phyloP scores from a whole-genome alignment of 2,113 vertebrate genomes.

The Pao palembangensis region DNA sequence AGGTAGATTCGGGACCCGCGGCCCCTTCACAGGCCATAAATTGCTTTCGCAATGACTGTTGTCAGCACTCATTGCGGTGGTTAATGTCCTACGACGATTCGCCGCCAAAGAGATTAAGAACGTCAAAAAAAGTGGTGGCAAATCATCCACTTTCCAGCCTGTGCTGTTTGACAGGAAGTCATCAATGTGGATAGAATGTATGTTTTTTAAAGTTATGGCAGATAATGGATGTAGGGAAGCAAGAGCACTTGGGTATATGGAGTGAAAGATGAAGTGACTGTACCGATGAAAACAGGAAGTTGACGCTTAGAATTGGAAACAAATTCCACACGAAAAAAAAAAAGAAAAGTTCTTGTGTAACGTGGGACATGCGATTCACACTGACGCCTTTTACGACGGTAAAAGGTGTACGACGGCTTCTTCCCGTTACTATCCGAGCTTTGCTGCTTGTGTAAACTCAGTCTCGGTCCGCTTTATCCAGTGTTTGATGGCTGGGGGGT shows the following conservation, averaged over 20 bases:
- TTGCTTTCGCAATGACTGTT: conserved; percentile 1
- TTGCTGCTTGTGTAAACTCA: too few relatives aligned
- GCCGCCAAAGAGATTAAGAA: conserved; percentile 7
- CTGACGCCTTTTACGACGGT: too few relatives aligned
- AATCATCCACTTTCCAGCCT: not conserved
- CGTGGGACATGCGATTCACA: too few relatives aligned
- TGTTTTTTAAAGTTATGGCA: conserved; percentile 7
- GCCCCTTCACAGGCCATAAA: conserved; percentile 17
- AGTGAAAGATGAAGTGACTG: conserved; percentile 17
- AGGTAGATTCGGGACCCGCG: conserved; percentile 19
- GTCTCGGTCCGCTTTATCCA: conserved; percentile 2
- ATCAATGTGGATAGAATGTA: not conserved
- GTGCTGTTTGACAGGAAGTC: not conserved
- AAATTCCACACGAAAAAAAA: too few relatives aligned
- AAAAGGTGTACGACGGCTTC: too few relatives aligned
- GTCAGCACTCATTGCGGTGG: not conserved
- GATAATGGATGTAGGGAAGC: conserved; percentile 38
- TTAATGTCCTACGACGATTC: conserved; percentile 12
- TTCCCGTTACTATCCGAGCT: too few relatives aligned
- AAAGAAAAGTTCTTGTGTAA: conserved; percentile 28
- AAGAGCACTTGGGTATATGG: not conserved
- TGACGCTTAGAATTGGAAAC: conserved; percentile 15
- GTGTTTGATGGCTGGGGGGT: not conserved
- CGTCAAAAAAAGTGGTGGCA: not conserved
- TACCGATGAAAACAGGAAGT: conserved; percentile 26